A percentile compares a stretch with the other conserved stretches of the same genome.
phyloP scores from a whole-genome alignment of 2,888 invertebrate genomes.

The Pachycephus smyrnensis region DNA sequence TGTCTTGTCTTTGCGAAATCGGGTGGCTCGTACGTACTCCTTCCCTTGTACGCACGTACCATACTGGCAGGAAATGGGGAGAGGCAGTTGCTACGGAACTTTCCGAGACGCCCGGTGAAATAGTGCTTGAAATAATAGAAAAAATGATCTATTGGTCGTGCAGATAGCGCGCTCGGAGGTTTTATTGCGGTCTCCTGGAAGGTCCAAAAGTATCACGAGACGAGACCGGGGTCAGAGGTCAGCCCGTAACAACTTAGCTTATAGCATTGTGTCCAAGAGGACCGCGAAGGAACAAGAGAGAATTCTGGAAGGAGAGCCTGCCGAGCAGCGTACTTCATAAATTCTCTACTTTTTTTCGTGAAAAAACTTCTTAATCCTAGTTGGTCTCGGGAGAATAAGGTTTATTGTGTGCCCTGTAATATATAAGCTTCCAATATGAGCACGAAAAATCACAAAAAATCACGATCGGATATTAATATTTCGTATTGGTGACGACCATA shows the following conservation, averaged over 20 bases:
- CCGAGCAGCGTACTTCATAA: slow-evolving; percentile 27
- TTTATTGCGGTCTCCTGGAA: slow-evolving; percentile 14
- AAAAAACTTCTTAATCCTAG: slow-evolving; percentile 26
- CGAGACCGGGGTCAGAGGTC: slow-evolving; percentile 12
- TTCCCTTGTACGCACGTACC: no score
- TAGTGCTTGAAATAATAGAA: slow-evolving; percentile 34
- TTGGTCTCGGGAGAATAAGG: slow-evolving; percentile 22
- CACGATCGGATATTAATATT: slow-evolving; percentile 7
- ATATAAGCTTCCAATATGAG: slow-evolving; percentile 9
- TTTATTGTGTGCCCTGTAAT: slow-evolving; percentile 30
- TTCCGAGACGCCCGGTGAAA: slow-evolving; percentile 17
- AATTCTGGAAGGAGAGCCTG: not conserved
- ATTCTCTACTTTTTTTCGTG: slow-evolving; percentile 23
- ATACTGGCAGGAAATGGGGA: not conserved
- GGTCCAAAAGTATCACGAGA: slow-evolving; percentile 1
- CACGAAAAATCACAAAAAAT: slow-evolving; percentile 2
- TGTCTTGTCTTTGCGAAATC: no score
- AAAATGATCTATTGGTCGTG: slow-evolving; percentile 31
- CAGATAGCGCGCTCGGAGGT: slow-evolving; percentile 22
- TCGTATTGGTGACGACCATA: not conserved
- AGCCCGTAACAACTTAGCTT: slow-evolving; percentile 26
- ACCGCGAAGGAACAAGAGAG: not conserved
- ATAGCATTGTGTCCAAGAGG: slow-evolving; percentile 18
- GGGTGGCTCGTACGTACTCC: no score
- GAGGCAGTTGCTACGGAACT: slow-evolving; percentile 2